Conservation (phyloP, 1,140 invertebrate genomes). For the Ericerus pela region DNA sequence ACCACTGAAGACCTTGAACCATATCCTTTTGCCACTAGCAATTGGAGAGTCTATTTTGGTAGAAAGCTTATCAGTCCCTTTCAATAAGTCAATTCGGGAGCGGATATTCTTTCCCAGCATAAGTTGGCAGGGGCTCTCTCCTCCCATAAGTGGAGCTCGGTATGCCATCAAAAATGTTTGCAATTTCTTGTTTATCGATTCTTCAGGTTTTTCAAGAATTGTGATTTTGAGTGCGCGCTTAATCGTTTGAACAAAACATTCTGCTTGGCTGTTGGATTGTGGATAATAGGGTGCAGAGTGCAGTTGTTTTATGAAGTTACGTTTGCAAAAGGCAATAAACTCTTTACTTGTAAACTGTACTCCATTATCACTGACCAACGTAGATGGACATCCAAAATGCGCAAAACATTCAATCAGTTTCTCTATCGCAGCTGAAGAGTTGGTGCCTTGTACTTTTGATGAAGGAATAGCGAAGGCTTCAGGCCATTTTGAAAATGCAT, state of each 20-base stretch:
- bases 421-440: background rate
- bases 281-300: constrained; percentile 2
- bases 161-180: too few relatives aligned
- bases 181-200: too few relatives aligned
- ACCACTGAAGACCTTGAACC: too few relatives aligned
- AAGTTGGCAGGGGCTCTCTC: too few relatives aligned
- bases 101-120: too few relatives aligned
- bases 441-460: background rate
- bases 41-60: too few relatives aligned
- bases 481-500: background rate
- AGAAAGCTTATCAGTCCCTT: too few relatives aligned
- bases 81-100: too few relatives aligned
- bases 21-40: too few relatives aligned
- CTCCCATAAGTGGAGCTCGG: too few relatives aligned
- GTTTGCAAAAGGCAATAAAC: background rate
- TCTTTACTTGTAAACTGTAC: background rate
- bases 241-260: background rate
- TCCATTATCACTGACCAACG: background rate
- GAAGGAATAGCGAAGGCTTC: background rate
- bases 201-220: too few relatives aligned
- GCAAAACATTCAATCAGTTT: background rate
- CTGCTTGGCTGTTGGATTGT: background rate
- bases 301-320: background rate
- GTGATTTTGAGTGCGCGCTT: too few relatives aligned
- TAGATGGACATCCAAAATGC: background rate